phyloP scores from a whole-genome alignment of 2,888 invertebrate species.

The Agonopterix arenella region DNA sequence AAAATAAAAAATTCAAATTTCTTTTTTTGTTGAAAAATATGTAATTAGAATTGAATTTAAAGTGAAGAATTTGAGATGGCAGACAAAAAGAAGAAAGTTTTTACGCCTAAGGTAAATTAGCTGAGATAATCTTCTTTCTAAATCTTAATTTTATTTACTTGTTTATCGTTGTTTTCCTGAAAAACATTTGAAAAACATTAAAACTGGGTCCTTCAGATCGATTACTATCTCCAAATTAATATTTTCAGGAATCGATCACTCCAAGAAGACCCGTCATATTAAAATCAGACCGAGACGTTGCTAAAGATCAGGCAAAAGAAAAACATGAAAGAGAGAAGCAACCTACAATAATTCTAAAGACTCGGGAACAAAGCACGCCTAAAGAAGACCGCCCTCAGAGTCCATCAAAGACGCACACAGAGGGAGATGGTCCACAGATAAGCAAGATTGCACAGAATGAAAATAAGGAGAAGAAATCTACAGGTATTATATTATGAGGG shows the following conservation, averaged over 20 bases:
- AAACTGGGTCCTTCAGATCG: too few relatives aligned
- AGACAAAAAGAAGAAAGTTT: slow-evolving; percentile 63
- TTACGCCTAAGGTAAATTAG: slow-evolving; percentile 38
- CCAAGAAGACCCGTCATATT: slow-evolving; percentile 60
- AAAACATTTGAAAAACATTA: neutral
- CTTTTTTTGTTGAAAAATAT: too few relatives aligned
- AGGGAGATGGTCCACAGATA: slow-evolving; percentile 48
- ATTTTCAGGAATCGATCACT: slow-evolving; percentile 41
- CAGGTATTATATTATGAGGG: slow-evolving; percentile 26
- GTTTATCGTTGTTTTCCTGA: neutral
- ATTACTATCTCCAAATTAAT: neutral
- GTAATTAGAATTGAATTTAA: too few relatives aligned
- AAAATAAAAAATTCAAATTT: too few relatives aligned
- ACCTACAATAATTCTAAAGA: slow-evolving; percentile 83
- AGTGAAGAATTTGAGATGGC: slow-evolving; percentile 1
- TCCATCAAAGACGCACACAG: slow-evolving; percentile 59
- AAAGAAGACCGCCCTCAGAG: slow-evolving; percentile 78
- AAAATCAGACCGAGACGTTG: slow-evolving; percentile 64
- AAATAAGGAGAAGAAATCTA: slow-evolving; percentile 59
- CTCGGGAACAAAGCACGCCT: slow-evolving; percentile 75
- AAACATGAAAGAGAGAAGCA: slow-evolving; percentile 69
- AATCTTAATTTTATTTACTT: neutral
- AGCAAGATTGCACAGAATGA: slow-evolving; percentile 72
- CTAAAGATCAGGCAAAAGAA: slow-evolving; percentile 52
- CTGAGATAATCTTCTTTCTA: too few relatives aligned